Percentiles rank a stretch among this genome's conserved stretches.
Conservation (phyloP, 2,888 invertebrate species). For the Eilema caniola region DNA sequence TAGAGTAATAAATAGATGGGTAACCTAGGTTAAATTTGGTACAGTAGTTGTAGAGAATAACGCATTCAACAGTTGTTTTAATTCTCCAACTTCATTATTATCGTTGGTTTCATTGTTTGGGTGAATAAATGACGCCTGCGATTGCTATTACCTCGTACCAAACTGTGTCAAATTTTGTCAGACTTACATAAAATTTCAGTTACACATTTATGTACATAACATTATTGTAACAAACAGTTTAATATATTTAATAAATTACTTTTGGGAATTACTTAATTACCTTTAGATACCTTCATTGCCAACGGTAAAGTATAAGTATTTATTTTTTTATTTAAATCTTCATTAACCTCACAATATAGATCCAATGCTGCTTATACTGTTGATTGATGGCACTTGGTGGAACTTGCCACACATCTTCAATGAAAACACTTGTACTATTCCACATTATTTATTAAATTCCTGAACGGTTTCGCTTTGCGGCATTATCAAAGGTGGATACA, state of each 20-base stretch:
- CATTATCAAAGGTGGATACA: no score
- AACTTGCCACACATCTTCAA: no score
- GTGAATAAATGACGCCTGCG: neutral
- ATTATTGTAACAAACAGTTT: neutral
- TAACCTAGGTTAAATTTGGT: no score
- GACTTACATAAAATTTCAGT: slow-evolving; percentile 12
- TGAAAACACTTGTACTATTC: no score
- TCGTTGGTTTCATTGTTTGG: neutral
- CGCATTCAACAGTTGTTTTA: neutral
- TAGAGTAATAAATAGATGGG: no score
- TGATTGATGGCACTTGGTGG: no score
- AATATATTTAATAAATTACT: neutral
- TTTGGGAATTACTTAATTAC: slow-evolving; percentile 7
- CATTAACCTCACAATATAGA: no score
- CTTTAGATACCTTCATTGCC: neutral
- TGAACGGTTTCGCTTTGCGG: no score
- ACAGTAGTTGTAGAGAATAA: no score
- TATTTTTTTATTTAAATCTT: no score
- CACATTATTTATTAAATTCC: no score
- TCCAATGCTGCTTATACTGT: no score
- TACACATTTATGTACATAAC: slow-evolving; percentile 7
- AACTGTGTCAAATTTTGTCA: slow-evolving; percentile 5
- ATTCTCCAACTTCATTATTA: neutral
- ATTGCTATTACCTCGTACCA: neutral
- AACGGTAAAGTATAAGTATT: neutral